Percentiles rank a stretch among this genome's conserved stretches.
Conservation (phyloP, 1,140 invertebrate species). For the Achroia grisella region DNA sequence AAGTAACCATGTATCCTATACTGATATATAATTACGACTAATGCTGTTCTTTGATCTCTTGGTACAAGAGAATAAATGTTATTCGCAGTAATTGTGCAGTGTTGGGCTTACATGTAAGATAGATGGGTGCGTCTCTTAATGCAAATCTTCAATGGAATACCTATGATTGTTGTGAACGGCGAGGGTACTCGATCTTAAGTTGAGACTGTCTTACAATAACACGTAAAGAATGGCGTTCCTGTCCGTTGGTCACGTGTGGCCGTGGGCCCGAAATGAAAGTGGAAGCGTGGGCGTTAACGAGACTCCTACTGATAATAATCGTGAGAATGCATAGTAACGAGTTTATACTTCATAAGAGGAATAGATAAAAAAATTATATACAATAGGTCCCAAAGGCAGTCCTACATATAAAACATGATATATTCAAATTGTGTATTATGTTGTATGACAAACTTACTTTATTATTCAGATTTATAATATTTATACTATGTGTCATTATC, state of each 20-base stretch:
- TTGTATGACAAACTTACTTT: too few relatives aligned
- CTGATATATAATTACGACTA: too few relatives aligned
- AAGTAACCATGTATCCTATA: too few relatives aligned
- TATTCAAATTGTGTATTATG: too few relatives aligned
- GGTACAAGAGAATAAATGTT: conserved; percentile 19
- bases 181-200: conserved; percentile 26
- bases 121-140: conserved; percentile 42
- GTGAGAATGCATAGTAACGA: conserved; percentile 17
- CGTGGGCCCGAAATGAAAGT: conserved; percentile 51
- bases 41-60: too few relatives aligned
- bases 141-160: conserved; percentile 39
- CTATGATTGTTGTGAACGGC: conserved; percentile 33
- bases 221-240: conserved; percentile 41
- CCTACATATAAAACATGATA: too few relatives aligned
- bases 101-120: conserved; percentile 35
- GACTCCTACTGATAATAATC: conserved; percentile 17
- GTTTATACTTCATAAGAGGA: conserved; percentile 6
- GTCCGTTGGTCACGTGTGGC: conserved; percentile 39
- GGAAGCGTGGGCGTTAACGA: conserved; percentile 45
- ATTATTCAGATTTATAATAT: too few relatives aligned
- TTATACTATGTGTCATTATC: too few relatives aligned
- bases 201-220: conserved; percentile 29
- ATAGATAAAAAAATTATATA: background rate
- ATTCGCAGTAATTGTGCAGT: conserved; percentile 41
- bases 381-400: background rate